Conservation (phyloP, 1,140 invertebrate genomes). For the Belonocnema kinseyi region DNA sequence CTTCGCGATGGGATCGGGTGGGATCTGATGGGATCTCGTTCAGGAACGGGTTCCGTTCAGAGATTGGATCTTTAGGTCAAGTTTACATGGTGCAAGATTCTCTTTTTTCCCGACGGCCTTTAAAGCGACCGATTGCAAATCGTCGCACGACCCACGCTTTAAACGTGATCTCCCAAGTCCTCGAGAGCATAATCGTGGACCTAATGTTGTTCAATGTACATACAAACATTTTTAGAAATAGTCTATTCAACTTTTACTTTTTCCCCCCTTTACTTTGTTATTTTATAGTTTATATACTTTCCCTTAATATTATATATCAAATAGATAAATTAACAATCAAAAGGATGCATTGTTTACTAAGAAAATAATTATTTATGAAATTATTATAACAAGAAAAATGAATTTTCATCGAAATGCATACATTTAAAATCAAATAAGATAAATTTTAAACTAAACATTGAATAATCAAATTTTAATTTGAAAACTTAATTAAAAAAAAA, state of each 20-base stretch:
- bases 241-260: slow-evolving; percentile 40
- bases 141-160: slow-evolving; percentile 42
- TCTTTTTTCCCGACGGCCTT: slow-evolving; percentile 38
- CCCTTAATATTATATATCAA: neutral
- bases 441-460: too few relatives aligned
- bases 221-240: slow-evolving; percentile 33
- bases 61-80: slow-evolving; percentile 55
- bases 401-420: too few relatives aligned
- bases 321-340: neutral
- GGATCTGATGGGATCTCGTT: neutral
- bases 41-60: slow-evolving; percentile 26
- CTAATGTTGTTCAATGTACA: slow-evolving; percentile 36
- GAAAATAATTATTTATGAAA: too few relatives aligned
- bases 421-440: too few relatives aligned
- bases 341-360: too few relatives aligned
- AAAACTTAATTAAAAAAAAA: too few relatives aligned
- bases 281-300: neutral
- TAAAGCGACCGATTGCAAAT: slow-evolving; percentile 37
- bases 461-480: too few relatives aligned
- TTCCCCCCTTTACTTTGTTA: slow-evolving; percentile 20
- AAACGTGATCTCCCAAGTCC: neutral
- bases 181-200: slow-evolving; percentile 1
- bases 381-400: too few relatives aligned
- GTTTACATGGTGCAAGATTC: slow-evolving; percentile 50
- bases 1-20: slow-evolving; percentile 5